These are phyloP conservation scores for Lindbergichthys nudifrons DNA, from an alignment of 2,797 vertebrate genomes.

Conservation along the genomic window DNA sequence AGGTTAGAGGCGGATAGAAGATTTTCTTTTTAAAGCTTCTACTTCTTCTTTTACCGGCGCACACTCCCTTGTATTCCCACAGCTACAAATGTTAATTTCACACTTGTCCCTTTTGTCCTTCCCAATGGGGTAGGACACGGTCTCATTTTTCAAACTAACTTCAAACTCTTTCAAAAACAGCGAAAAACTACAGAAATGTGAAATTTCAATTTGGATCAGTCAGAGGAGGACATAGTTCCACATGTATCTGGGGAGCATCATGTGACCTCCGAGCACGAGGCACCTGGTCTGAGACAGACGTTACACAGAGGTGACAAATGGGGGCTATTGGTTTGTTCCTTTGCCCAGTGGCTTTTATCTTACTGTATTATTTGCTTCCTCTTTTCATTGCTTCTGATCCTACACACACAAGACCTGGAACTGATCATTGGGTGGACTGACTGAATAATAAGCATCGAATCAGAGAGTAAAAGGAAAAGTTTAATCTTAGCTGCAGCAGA, in stretches of 20 bases:
- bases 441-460: not conserved
- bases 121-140: constrained; percentile 24
- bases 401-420: not conserved
- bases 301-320: constrained; percentile 18
- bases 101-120: constrained; percentile 46
- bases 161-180: constrained; percentile 29
- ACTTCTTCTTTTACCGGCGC: not conserved
- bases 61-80: constrained; percentile 26
- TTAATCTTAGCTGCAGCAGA: not conserved
- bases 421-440: not conserved
- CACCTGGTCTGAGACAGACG: constrained; percentile 10
- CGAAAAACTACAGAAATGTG: constrained; percentile 34
- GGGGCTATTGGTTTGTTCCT: not conserved
- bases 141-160: constrained; percentile 55
- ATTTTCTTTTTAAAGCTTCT: constrained; percentile 11
- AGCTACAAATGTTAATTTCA: constrained; percentile 58
- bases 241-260: constrained; percentile 17
- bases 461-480: not conserved
- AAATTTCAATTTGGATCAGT: constrained; percentile 46
- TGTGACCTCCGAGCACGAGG: constrained; percentile 25
- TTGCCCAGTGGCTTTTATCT: not conserved
- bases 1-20: constrained; percentile 1
- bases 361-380: not conserved
- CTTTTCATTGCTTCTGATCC: not conserved
- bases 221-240: constrained; percentile 25